Base-by-base conservation (phyloP, 2,888 invertebrate species). In the Rotaria sp. region DNA sequence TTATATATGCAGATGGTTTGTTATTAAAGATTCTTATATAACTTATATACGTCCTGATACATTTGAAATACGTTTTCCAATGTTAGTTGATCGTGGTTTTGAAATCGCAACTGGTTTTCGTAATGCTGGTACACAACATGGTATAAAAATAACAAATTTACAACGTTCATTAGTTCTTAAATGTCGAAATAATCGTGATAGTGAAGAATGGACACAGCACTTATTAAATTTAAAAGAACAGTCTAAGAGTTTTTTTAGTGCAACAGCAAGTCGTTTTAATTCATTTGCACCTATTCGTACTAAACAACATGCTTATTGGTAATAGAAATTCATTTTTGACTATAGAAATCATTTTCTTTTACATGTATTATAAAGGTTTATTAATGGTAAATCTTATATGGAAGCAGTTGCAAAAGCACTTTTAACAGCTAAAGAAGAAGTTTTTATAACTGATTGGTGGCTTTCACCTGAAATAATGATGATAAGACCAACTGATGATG, bases 381-480 rank as follows among this genome's bases (percentile, higher is more conserved):
- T 96, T 0, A 97, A 97, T 91, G 97, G 96, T 8, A 93, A 94
- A 0, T 93, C 93, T 13, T 97, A 97, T 90, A 95, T 97, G 93
- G 93, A 94, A 0, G 94, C 96, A 0, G 94, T 96, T 0, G 96
- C 96, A 0, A 95, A 96, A 90, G 96, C 95, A 2, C 92, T 97
- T 90, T 96, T 96, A 89, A 93, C 93, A 86, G 98, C 98, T 0
- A 94, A 93, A 88, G 96, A 98, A 90, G 98, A 99, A 92, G 96
- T 99, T 88, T 97, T 95, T 91, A 97, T 99, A 85, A 95, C 97
- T 0, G 98, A 98, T 92, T 99, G 99, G 99, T 99, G 98, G 87
- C 92, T 97, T 48, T 96, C 96, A 90, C 97, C 97, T 0, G 96
- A 97, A 92, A 95, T 97, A 87, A 95, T 96, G 90, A 93, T 97